Evolutionary conservation across 2,113 vertebrate genomes (phyloP), one percentile per base, ranked within the genome.

Genomic region (Sclerurus mexicanus): DNA sequence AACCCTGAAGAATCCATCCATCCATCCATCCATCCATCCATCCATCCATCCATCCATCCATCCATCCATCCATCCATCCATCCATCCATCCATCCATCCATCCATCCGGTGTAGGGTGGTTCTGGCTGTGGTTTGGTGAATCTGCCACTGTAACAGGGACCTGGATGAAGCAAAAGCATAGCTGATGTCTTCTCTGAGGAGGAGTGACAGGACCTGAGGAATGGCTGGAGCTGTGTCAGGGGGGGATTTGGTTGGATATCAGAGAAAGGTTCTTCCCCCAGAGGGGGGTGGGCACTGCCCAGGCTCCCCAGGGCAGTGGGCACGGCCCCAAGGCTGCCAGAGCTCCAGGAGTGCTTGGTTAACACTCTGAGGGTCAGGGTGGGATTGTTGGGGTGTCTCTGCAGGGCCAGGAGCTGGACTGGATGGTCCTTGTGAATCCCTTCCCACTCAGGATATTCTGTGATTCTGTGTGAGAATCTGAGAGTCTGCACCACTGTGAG

Each of bases 351-450:
- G 6, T 0, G 2, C 15, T 53, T n/a, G 62, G 46, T 25, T 2
- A 46, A 0, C 0, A 0, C 28, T 75, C 0, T 9, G 62, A 74
- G 68, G 60, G 18, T 3, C 60, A 49, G 35, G n/a, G 21, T 40
- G 53, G 55, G 55, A 5, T 33, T 55, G 6, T 4, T 76, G 39
- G 10, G 46, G n/a, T 59, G 19, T 46, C 78, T 68, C 33, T 12
- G 39, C 46, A 68, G 39, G 46, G 19, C 0, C 28, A 3, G 53
- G 28, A 10, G 27, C 1, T 67, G 53, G 0, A 7, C 67, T 66
- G 4, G 25, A 4, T 52, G 28, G 47, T 69, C 25, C 62, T 0
- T 23, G n/a, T 27, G 30, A 5, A 31, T 47, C 14, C 3, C n/a
- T 25, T 49, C 40, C 79, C 47, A 11, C 47, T 62, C 39, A 19